These are phyloP conservation scores for Sthenelais limicola DNA, from an alignment of 2,888 invertebrate genomes.

Conservation along the genomic window DNA sequence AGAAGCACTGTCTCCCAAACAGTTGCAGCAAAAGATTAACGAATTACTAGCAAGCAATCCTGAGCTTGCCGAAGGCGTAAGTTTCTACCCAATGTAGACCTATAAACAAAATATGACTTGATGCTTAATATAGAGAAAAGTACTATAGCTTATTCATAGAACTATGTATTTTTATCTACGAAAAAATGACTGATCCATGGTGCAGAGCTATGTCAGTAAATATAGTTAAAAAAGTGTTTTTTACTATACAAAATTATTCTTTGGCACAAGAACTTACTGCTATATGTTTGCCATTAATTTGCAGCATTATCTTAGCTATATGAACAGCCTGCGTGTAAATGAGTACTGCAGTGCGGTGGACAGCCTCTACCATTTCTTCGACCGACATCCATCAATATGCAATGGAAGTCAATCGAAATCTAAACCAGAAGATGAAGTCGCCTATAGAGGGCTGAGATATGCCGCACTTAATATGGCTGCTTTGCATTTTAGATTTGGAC, in stretches of 20 bases:
- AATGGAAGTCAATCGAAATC: conserved; percentile 46
- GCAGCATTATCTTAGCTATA: conserved; percentile 90
- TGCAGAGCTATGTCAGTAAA: neutral
- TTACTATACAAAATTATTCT: neutral
- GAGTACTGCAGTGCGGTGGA: conserved; percentile 89
- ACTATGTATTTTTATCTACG: too few species aligned
- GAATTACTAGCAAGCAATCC: conserved; percentile 84
- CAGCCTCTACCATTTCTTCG: conserved; percentile 87
- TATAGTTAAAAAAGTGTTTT: too few species aligned
- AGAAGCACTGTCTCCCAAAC: conserved; percentile 83
- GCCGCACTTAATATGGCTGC: conserved; percentile 93
- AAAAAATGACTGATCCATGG: too few species aligned
- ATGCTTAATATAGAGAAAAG: too few species aligned
- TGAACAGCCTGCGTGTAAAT: conserved; percentile 89
- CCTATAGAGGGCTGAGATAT: conserved; percentile 73
- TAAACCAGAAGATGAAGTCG: conserved; percentile 63
- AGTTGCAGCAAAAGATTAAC: conserved; percentile 82
- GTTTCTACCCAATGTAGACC: conserved; percentile 71
- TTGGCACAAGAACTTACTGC: neutral
- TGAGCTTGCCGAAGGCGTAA: conserved; percentile 86
- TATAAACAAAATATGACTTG: too few species aligned
- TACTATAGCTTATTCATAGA: too few species aligned
- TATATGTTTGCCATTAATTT: conserved; percentile 71
- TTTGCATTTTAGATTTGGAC: conserved; percentile 88
- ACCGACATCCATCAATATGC: conserved; percentile 73